Base-by-base conservation (phyloP, 2,888 invertebrate species). In the Agrotis ipsilon region DNA sequence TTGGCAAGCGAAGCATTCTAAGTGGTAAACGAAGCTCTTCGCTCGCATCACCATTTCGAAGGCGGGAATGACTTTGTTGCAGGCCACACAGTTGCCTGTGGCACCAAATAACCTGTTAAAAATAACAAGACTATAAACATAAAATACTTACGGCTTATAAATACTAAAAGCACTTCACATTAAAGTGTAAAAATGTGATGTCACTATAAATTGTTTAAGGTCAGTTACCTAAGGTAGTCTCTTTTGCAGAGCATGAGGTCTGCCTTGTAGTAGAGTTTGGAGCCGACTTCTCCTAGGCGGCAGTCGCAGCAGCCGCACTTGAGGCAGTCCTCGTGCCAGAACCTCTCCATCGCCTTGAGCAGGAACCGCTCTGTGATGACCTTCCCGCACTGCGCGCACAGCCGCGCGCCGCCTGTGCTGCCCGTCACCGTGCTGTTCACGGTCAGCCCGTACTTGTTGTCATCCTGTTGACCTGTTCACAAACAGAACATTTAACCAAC, bases 21-120 rank as follows among this genome's bases (percentile, higher is more conserved):
- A 97, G 96, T 99, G 99, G 96, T 99, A 99, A 81, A 99, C 98
- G 94, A 98, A 98, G 90, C 98, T 98, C 94, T 98, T 98, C 83
- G 98, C 98, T 93, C 98, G 97, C 99, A 99, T 99, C 88, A 99
- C 99, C 98, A 99, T 98, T 96, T 99, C 99, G 95, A 98, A 99
- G 82, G 99, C 98, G 77, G 98, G 98, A 94, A 99, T 99, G 92
- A 98, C 98, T 97, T 99, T 98, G 95, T 98, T 98, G 96, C 99
- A 99, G 70, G 98, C 98, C 85, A 98, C 98, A 94, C 99, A 99
- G 94, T 98, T 98, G 86, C 98, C 98, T 51, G 98, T 98, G 88
- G 98, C 98, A 83, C 98, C 98, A 91, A 98, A 98, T 96, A 99
- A 97, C 96, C 98, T 98, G 97, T 83, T 93, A 91, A 92, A 92